These are phyloP conservation scores for Nasalis larvatus DNA, from an alignment of 2,113 vertebrate genomes.

Conservation along the genomic window DNA sequence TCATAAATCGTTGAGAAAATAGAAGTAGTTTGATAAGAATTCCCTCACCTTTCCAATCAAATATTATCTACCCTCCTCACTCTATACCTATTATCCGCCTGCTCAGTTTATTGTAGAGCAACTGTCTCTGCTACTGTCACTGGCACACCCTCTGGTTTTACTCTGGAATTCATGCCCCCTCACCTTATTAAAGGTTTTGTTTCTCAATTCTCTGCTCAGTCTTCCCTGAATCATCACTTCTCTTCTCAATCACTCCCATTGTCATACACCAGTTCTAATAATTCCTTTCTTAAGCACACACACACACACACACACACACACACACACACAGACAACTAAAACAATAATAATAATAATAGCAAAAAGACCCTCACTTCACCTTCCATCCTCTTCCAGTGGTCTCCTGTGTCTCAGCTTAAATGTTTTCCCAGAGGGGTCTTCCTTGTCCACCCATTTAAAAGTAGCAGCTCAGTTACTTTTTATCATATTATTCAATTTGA, in stretches of 20 bases:
- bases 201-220: neutral
- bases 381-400: neutral
- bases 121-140: neutral
- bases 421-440: neutral
- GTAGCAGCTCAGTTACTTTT: neutral
- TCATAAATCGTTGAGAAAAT: constrained; percentile 14
- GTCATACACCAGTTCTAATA: neutral
- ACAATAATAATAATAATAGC: neutral
- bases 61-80: neutral
- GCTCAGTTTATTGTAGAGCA: neutral
- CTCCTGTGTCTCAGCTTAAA: neutral
- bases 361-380: neutral
- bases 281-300: neutral
- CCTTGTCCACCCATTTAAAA: neutral
- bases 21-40: neutral
- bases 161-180: neutral
- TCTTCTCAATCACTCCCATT: neutral
- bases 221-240: neutral
- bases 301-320: neutral
- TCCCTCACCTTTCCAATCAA: neutral
- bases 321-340: neutral
- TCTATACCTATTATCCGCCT: neutral
- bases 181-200: neutral
- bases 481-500: neutral
- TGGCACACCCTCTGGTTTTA: neutral